These are phyloP conservation scores for Ranitomeya imitator DNA, from an alignment of 2,113 vertebrate genomes.

Conservation along the genomic window DNA sequence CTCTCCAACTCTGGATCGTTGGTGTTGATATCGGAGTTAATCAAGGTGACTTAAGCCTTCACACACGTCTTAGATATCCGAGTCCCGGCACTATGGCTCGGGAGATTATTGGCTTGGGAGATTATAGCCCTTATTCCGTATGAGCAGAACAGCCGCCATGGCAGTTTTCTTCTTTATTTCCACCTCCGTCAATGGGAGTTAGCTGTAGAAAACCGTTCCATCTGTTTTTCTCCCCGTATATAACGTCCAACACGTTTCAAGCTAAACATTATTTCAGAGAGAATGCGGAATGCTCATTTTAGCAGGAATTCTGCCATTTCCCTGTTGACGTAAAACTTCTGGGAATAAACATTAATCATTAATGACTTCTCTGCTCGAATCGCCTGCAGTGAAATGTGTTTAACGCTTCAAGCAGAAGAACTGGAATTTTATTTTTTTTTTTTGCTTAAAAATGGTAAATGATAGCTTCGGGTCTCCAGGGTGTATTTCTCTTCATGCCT, in stretches of 20 bases:
- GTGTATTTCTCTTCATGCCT: constrained; percentile 22
- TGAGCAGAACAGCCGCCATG: constrained; percentile 5
- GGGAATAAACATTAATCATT: constrained; percentile 47
- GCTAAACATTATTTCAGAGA: constrained; percentile 39
- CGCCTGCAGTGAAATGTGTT: constrained; percentile 36
- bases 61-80: constrained; percentile 35
- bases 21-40: constrained; percentile 76
- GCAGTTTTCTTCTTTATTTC: constrained; percentile 28
- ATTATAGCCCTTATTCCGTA: constrained; percentile 30
- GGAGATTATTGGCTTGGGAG: constrained; percentile 46
- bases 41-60: constrained; percentile 74
- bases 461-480: constrained; percentile 23
- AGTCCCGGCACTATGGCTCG: not conserved
- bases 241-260: not conserved
- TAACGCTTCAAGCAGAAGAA: constrained; percentile 40
- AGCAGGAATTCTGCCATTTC: constrained; percentile 41
- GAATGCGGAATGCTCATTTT: constrained; percentile 10
- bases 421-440: not conserved
- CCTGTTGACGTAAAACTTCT: constrained; percentile 41
- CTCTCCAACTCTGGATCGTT: constrained; percentile 66
- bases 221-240: constrained; percentile 29
- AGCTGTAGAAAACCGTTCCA: constrained; percentile 6
- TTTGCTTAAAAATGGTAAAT: not conserved
- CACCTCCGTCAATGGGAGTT: not conserved
- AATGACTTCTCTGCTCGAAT: constrained; percentile 30